phyloP scores from a whole-genome alignment of 2,888 invertebrate species.

The Pristionchus arcanus region DNA sequence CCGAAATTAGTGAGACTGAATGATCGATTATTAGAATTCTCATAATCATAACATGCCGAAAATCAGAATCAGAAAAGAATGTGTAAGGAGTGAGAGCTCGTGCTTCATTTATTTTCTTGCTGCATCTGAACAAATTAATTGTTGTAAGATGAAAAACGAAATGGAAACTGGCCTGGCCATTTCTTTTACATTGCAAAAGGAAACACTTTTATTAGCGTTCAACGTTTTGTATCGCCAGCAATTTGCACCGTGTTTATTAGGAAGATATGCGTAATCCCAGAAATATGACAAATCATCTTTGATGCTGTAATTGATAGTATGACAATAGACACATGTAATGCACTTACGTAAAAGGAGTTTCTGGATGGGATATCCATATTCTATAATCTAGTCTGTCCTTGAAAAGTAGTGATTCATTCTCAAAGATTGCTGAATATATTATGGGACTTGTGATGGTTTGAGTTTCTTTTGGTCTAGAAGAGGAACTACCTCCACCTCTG shows the following conservation, averaged over 20 bases:
- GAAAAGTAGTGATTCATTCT: background rate
- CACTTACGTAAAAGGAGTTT: background rate
- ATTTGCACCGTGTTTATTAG: background rate
- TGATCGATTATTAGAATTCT: background rate
- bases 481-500: background rate
- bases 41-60: background rate
- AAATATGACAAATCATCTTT: background rate
- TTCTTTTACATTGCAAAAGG: background rate
- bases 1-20: background rate
- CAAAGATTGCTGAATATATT: background rate
- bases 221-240: background rate
- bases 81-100: background rate
- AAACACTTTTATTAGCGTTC: background rate
- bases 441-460: constrained; percentile 1
- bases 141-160: background rate
- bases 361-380: background rate
- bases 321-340: background rate
- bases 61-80: background rate
- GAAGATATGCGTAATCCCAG: background rate
- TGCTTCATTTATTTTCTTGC: background rate
- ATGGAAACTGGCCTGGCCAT: background rate
- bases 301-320: background rate
- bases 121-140: background rate
- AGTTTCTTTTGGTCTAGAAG: background rate
- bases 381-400: background rate